Evolutionary conservation across 1,140 invertebrate genomes (phyloP).

Genomic region (Popillia japonica): DNA sequence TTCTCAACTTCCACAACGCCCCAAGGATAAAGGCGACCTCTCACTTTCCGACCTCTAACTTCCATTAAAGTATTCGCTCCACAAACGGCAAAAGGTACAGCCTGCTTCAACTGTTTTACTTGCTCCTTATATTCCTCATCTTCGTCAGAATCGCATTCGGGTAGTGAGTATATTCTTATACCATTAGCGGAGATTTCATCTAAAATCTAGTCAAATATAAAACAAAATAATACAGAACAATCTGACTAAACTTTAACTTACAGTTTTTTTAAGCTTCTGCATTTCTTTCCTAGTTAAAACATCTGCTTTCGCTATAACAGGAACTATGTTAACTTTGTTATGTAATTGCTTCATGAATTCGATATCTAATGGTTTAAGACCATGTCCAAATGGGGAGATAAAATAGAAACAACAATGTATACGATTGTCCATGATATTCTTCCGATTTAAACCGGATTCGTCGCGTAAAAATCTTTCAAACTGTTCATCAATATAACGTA

Average conservation of each 20-base stretch:
- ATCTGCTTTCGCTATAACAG: constrained; percentile 98
- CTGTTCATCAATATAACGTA: constrained; percentile 94
- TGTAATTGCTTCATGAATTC: constrained; percentile 99
- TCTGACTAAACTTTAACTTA: constrained; percentile 54
- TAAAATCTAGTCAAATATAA: constrained; percentile 65
- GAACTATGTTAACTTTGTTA: constrained; percentile 98
- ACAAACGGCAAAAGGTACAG: constrained; percentile 98
- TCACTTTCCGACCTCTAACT: constrained; percentile 86
- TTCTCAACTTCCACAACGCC: constrained; percentile 99
- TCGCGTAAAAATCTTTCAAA: constrained; percentile 91
- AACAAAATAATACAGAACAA: constrained; percentile 31
- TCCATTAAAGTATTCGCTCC: constrained; percentile 93
- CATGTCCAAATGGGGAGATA: constrained; percentile 98
- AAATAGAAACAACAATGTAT: constrained; percentile 99
- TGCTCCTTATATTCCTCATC: constrained; percentile 95
- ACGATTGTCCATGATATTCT: constrained; percentile 92
- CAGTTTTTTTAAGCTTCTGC: constrained; percentile 85
- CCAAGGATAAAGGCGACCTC: constrained; percentile 97
- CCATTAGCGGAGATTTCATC: constrained; percentile 84
- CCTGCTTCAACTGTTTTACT: constrained; percentile 84
- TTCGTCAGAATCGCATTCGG: constrained; percentile 94
- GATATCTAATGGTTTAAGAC: constrained; percentile 91
- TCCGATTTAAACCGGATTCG: constrained; percentile 89
- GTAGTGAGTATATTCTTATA: constrained; percentile 95
- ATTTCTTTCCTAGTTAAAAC: constrained; percentile 96